Conservation (phyloP, 2,797 vertebrate genomes). For the Arctocebus calabarensis region DNA sequence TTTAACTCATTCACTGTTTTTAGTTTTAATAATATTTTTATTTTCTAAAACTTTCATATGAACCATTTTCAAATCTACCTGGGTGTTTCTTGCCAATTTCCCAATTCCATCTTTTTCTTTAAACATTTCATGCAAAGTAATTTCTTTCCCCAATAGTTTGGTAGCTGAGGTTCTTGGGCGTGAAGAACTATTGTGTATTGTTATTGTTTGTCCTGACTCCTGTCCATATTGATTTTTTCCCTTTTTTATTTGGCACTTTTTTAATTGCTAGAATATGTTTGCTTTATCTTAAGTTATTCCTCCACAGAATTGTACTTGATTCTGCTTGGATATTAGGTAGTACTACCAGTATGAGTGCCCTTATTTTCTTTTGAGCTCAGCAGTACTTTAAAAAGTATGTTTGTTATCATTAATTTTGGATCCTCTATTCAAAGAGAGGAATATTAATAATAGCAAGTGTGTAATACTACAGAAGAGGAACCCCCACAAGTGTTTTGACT, state of each 20-base stretch:
- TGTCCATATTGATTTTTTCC: background rate
- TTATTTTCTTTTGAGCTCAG: background rate
- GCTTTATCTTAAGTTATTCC: background rate
- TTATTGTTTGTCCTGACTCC: background rate
- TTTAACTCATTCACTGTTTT: background rate
- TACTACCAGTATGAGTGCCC: background rate
- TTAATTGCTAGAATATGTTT: background rate
- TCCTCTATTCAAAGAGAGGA: background rate
- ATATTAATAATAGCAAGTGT: background rate
- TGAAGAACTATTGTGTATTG: background rate
- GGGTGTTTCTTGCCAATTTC: background rate
- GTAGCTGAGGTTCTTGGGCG: background rate
- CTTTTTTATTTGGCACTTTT: background rate
- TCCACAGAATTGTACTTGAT: background rate
- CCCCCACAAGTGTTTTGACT: background rate
- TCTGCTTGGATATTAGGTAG: background rate
- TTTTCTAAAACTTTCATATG: constrained; percentile 2
- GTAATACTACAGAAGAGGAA: background rate
- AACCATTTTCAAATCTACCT: background rate
- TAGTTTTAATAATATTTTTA: constrained; percentile 25
- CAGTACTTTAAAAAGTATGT: background rate
- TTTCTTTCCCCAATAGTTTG: background rate
- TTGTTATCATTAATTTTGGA: background rate
- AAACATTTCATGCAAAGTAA: background rate
- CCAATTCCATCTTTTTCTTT: background rate